Evolutionary conservation across 1,140 invertebrate species (phyloP).

Genomic region (Parapsyche elsis): DNA sequence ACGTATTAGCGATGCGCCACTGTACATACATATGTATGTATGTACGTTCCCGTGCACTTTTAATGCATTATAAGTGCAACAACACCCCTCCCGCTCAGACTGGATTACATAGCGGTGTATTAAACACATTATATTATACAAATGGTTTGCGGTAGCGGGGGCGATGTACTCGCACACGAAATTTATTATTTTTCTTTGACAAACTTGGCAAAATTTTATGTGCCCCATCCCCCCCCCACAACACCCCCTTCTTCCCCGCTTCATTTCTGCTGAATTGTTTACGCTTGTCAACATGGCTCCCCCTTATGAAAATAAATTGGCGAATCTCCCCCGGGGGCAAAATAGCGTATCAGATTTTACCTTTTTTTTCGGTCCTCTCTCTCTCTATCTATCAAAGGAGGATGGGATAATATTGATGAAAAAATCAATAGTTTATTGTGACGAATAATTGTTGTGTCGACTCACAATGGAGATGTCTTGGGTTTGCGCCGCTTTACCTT

Average conservation of each 20-base stretch:
- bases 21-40: too few relatives aligned
- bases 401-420: neutral
- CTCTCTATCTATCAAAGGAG: neutral
- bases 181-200: constrained; percentile 34
- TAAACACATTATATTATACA: constrained; percentile 13
- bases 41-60: neutral
- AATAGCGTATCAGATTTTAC: constrained; percentile 42
- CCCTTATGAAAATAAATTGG: constrained; percentile 55
- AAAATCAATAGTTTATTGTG: neutral
- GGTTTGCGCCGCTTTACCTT: neutral
- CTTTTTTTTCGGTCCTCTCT: neutral
- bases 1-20: neutral
- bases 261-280: constrained; percentile 53
- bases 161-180: constrained; percentile 1
- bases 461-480: neutral
- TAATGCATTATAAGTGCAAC: constrained; percentile 19
- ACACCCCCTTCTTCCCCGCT: neutral
- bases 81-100: neutral
- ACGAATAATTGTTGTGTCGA: neutral
- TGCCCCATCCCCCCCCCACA: neutral
- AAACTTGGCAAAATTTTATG: constrained; percentile 34
- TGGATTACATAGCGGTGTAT: neutral
- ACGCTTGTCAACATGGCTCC: constrained; percentile 51
- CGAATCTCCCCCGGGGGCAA: constrained; percentile 22
- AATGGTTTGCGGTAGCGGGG: constrained; percentile 1